Percentiles rank a stretch among this genome's conserved stretches.
Evolutionary conservation across 1,140 invertebrate species (phyloP).

Genomic region (Arctopsyche grandis): DNA sequence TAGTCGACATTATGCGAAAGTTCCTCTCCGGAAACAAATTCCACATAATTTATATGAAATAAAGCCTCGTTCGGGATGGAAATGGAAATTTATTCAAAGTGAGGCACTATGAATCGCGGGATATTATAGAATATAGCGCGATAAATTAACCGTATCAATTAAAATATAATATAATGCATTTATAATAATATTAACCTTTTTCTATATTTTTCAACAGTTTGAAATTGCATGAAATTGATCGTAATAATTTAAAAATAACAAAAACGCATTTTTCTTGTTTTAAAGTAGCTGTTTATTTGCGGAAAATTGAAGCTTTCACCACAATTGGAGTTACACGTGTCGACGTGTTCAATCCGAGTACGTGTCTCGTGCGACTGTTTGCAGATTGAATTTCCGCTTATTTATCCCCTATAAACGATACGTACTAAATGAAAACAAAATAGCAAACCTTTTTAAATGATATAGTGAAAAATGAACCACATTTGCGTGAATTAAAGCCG

Average conservation of each 20-base stretch:
- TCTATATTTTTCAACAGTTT: no score
- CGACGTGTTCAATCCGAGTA: not conserved
- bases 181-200: no score
- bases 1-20: not conserved
- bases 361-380: not conserved
- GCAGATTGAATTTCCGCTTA: not conserved
- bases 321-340: not conserved
- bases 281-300: no score
- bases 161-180: no score
- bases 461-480: no score
- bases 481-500: no score
- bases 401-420: no score
- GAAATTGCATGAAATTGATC: no score
- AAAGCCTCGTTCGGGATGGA: not conserved
- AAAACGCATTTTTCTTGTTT: no score
- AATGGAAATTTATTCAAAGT: slow-evolving; percentile 23
- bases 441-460: no score
- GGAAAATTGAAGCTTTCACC: not conserved
- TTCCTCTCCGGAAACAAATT: not conserved
- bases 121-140: not conserved
- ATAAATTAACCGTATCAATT: slow-evolving; percentile 1
- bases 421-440: no score
- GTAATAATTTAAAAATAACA: no score
- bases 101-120: not conserved
- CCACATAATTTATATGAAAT: slow-evolving; percentile 5